Evolutionary conservation across 2,113 vertebrate genomes (phyloP).

Genomic region (Clarias batrachus): DNA sequence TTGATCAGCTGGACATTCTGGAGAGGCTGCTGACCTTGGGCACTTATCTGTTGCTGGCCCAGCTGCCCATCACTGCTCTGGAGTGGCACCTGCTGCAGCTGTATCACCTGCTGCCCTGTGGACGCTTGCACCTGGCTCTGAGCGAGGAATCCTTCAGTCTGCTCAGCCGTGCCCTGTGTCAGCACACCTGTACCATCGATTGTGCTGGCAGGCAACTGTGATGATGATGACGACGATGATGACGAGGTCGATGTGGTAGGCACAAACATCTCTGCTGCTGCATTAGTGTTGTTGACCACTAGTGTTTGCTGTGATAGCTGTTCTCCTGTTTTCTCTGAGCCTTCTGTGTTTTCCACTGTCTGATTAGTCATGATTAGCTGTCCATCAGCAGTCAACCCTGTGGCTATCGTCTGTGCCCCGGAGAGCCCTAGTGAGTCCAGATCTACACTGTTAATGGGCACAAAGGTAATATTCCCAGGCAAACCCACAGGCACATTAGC

Average conservation of each 20-base stretch:
- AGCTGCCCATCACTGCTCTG: constrained; percentile 86
- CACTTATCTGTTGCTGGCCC: constrained; percentile 92
- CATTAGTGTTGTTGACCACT: constrained; percentile 78
- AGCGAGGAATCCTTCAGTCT: constrained; percentile 83
- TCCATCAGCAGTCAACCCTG: constrained; percentile 93
- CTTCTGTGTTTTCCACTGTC: constrained; percentile 83
- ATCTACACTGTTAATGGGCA: constrained; percentile 97
- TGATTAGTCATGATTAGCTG: constrained; percentile 91
- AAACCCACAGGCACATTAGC: constrained; percentile 95
- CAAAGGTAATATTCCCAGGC: constrained; percentile 98
- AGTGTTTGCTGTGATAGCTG: constrained; percentile 89
- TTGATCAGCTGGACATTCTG: constrained; percentile 97
- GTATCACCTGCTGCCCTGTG: constrained; percentile 61
- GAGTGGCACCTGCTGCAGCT: constrained; percentile 87
- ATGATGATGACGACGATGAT: constrained; percentile 75
- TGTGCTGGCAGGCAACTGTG: constrained; percentile 84
- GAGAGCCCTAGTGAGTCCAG: constrained; percentile 95
- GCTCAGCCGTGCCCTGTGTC: constrained; percentile 84
- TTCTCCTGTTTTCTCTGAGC: constrained; percentile 85
- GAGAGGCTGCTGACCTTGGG: constrained; percentile 83
- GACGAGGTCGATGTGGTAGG: constrained; percentile 86
- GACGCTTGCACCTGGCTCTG: constrained; percentile 82
- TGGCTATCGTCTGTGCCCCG: constrained; percentile 95
- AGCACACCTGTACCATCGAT: constrained; percentile 86
- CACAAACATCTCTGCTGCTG: constrained; percentile 93